phyloP scores from a whole-genome alignment of 2,888 invertebrate genomes.

The Aricia artaxerxes region DNA sequence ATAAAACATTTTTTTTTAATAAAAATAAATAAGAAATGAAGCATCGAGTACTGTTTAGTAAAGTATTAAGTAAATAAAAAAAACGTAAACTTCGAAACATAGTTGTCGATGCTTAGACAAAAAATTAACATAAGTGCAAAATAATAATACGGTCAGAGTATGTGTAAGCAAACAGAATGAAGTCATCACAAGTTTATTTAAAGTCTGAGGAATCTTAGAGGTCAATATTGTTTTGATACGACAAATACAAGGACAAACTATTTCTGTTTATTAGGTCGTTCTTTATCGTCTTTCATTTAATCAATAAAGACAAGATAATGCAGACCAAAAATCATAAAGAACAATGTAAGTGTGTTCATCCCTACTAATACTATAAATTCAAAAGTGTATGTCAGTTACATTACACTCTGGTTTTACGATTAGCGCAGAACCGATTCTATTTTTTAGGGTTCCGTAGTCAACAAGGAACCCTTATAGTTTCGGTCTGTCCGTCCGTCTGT shows the following conservation, averaged over 20 bases:
- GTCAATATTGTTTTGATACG: slow-evolving; percentile 19
- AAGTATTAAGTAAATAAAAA: no score
- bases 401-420: background rate
- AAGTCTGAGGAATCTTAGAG: slow-evolving; percentile 17
- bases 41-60: no score
- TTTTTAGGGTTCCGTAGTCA: background rate
- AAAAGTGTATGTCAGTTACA: background rate
- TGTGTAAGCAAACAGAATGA: slow-evolving; percentile 10
- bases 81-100: background rate
- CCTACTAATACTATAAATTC: background rate
- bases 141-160: background rate
- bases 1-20: no score
- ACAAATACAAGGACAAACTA: slow-evolving; percentile 6
- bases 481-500: no score
- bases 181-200: slow-evolving; percentile 23
- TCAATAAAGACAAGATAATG: background rate
- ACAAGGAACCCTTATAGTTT: no score
- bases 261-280: background rate
- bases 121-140: background rate
- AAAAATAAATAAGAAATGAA: no score
- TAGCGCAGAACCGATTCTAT: background rate
- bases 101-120: background rate
- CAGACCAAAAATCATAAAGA: background rate
- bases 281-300: background rate
- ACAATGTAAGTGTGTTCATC: background rate